Evolutionary conservation across 2,797 vertebrate genomes (phyloP).

Genomic region (Crax fasciolata): DNA sequence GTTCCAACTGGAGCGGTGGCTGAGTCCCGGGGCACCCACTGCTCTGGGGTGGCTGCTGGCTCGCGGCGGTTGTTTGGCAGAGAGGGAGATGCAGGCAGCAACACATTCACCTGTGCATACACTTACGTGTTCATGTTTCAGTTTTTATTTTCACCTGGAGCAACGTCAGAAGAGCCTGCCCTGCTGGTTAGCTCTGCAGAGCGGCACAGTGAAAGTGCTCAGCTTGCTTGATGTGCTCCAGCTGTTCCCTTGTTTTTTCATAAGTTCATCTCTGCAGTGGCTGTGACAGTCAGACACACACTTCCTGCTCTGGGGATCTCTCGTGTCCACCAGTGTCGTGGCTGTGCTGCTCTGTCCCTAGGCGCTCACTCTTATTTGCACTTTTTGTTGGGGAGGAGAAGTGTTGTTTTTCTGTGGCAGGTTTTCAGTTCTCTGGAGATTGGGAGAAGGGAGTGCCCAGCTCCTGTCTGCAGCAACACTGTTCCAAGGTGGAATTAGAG

Average conservation of each 20-base stretch:
- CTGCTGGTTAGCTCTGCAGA: background rate
- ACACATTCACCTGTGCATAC: background rate
- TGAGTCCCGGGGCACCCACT: background rate
- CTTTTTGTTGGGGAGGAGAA: background rate
- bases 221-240: background rate
- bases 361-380: background rate
- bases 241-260: background rate
- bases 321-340: background rate
- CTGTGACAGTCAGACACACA: background rate
- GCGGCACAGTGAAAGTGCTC: background rate
- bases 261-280: background rate
- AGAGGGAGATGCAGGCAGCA: background rate
- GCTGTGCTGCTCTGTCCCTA: background rate
- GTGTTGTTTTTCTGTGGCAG: background rate
- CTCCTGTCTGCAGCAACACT: background rate
- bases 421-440: background rate
- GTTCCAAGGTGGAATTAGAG: background rate
- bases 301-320: background rate
- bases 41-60: background rate
- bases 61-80: background rate
- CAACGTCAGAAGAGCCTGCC: background rate
- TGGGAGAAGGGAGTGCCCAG: background rate
- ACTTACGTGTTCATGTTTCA: background rate
- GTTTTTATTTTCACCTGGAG: background rate
- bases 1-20: background rate